Conservation (phyloP, 2,113 vertebrate genomes). For the Romanogobio albipinnatus region DNA sequence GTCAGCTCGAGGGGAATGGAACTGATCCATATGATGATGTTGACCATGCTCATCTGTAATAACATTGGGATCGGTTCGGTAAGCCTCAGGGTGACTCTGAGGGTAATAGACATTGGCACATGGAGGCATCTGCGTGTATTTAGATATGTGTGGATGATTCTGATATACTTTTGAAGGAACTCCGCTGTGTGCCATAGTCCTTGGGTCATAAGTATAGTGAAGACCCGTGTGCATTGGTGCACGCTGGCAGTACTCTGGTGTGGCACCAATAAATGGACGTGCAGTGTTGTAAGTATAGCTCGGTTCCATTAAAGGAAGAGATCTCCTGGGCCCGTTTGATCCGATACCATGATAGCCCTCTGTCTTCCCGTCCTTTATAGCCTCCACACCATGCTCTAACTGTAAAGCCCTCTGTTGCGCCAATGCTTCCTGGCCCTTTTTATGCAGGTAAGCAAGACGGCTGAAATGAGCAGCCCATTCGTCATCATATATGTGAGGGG, state of each 20-base stretch:
- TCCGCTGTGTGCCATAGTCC: constrained; percentile 65
- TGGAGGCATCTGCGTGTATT: constrained; percentile 73
- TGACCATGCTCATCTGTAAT: constrained; percentile 60
- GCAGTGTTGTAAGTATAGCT: constrained; percentile 65
- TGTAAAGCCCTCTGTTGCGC: constrained; percentile 62
- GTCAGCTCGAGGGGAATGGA: constrained; percentile 49
- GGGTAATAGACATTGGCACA: constrained; percentile 75
- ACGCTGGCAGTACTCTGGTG: constrained; percentile 70
- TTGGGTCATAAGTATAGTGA: constrained; percentile 67
- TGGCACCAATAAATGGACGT: constrained; percentile 62
- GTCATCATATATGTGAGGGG: constrained; percentile 66
- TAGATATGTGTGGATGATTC: constrained; percentile 67
- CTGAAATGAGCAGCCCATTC: constrained; percentile 73
- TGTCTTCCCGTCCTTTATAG: constrained; percentile 65
- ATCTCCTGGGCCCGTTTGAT: constrained; percentile 55
- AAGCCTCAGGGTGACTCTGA: constrained; percentile 70
- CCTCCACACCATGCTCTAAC: constrained; percentile 58
- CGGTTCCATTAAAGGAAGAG: constrained; percentile 67
- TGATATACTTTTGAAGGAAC: constrained; percentile 64
- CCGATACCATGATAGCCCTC: constrained; percentile 59
- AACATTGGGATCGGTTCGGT: constrained; percentile 61
- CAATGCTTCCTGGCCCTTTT: constrained; percentile 59
- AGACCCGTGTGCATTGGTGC: constrained; percentile 62
- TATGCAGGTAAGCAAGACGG: constrained; percentile 59
- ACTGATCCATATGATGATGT: constrained; percentile 66